Base-by-base conservation (phyloP, 2,113 vertebrate species). In the Melanostigma gelatinosum region DNA sequence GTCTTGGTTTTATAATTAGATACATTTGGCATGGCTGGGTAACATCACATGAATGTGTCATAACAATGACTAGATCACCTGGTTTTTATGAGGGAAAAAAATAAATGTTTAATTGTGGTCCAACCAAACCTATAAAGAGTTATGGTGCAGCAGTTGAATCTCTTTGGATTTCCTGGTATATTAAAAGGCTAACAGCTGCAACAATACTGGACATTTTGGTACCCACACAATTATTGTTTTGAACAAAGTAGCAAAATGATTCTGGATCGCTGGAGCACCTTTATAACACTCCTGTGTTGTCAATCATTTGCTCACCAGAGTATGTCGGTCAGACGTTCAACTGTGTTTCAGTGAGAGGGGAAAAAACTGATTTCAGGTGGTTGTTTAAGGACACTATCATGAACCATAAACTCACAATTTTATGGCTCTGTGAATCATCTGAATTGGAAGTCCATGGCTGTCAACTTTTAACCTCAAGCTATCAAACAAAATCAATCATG, bases 261-360 rank as follows among this genome's bases (percentile, higher is more conserved):
- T n/a, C 44, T 3, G 22, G 16, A 52, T 55, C 54, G 16, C 52
- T 70, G 8, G 57, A 60, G 34, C n/a, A 18, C 22, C 10, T 75
- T 89, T 78, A 71, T 70, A 29, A 55, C 38, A 42, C 64, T 76
- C 9, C 34, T 68, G 20, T 72, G 73, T 68, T 80, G 85, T 91
- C 60, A 89, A 85, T 91, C 34, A 91, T 89, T 91, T 85, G 75
- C 82, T 70, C 58, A 70, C 46, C 10, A 67, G 70, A 82, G 77
- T 64, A 62, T 77, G 60, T 82, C 58, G 68, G 73, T 85, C 74
- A 80, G 71, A 77, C 54, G 77, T 82, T 87, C 77, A 76, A 64
- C 65, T 72, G 55, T 38, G 57, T 73, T 79, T 78, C 46, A 48
- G 61, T 24, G 27, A 27, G 38, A 63, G 44, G 40, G 34, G 20